Base-by-base conservation (phyloP, 1,140 invertebrate species). In the Ectropis grisescens region DNA sequence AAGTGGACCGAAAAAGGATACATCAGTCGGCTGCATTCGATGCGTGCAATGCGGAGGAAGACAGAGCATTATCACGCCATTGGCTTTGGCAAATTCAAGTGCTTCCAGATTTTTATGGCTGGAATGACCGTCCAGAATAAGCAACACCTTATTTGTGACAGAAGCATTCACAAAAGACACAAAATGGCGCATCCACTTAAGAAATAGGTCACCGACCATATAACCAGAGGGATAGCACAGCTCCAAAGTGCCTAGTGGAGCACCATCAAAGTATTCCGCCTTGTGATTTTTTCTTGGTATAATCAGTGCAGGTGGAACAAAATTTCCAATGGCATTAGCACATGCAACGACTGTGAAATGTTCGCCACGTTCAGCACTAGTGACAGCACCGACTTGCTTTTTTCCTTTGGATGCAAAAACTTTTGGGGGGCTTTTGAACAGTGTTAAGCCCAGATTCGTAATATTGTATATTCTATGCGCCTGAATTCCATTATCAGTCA, bases 361-460 rank as follows among this genome's bases (percentile, higher is more conserved):
- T 13, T 48, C 57, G 3, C 80, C 76, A 32, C 58, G 55, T 59
- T 85, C 80, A 12, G 58, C 65, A 29, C 66, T 75, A 9, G 70
- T 79, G 1, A 69, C 48, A 33, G 59, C 57, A 27, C 62, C 52
- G 8, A 83, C 40, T 38, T 55, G 54, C 45, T 64, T 64, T 13
- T 32, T 31, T 11, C 67, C 66, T 32, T 42, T 69, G 6, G 27
- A 37, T 10, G 65, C 69, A 19, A 83, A 11, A 26, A 82, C 47
- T 51, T 62, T 60, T 35, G 34, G 40, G 2, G 76, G 52, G 24
- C 65, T n/a, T 68, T 42, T 82, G 71, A 6, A 83, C 80, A 14
- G 78, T 83, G 8, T 61, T 83, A 3, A 67, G 51, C 1, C 53
- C 70, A 9, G 66, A 82, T 51, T 82, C 76, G 44, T 81, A 10